Percentiles rank a stretch among this genome's conserved stretches.
These are phyloP conservation scores for Clanis bilineata DNA, from an alignment of 2,888 invertebrate species.

Conservation along the genomic window DNA sequence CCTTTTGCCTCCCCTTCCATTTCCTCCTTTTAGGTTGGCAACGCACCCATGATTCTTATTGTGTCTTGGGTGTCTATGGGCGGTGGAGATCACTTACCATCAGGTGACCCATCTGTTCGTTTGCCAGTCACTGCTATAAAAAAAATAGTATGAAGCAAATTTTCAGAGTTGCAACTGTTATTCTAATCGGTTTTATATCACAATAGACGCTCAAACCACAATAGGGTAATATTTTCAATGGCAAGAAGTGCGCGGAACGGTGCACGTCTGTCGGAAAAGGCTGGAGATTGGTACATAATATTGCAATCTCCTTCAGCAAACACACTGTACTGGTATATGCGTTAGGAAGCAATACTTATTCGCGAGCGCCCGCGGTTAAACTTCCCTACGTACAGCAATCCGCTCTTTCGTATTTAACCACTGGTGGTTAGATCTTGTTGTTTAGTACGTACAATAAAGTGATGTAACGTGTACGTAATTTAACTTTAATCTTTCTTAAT, in stretches of 20 bases:
- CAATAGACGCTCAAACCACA: conserved; percentile 46
- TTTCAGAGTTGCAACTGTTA: not conserved
- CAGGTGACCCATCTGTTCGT: too few species aligned
- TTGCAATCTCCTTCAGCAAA: conserved; percentile 75
- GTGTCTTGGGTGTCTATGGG: too few species aligned
- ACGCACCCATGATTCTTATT: too few species aligned
- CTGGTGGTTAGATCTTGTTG: conserved; percentile 54
- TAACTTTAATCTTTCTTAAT: conserved; percentile 5
- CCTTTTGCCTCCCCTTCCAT: too few species aligned
- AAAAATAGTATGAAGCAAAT: not conserved
- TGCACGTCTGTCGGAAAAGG: conserved; percentile 54
- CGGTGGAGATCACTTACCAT: too few species aligned
- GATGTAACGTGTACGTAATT: not conserved
- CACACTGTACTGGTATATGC: conserved; percentile 51
- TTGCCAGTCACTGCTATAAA: too few species aligned
- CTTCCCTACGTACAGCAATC: conserved; percentile 66
- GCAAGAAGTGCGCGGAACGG: conserved; percentile 47
- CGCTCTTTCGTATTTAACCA: conserved; percentile 74
- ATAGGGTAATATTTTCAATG: conserved; percentile 64
- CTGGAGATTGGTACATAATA: conserved; percentile 71
- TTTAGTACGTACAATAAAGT: conserved; percentile 23
- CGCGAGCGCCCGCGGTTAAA: conserved; percentile 64
- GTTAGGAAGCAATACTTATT: conserved; percentile 65
- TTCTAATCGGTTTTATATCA: conserved; percentile 24
- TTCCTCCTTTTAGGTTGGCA: too few species aligned